Evolutionary conservation across 2,113 vertebrate genomes (phyloP), one percentile per base, ranked within the genome.

Genomic region (Leuciscus idus): DNA sequence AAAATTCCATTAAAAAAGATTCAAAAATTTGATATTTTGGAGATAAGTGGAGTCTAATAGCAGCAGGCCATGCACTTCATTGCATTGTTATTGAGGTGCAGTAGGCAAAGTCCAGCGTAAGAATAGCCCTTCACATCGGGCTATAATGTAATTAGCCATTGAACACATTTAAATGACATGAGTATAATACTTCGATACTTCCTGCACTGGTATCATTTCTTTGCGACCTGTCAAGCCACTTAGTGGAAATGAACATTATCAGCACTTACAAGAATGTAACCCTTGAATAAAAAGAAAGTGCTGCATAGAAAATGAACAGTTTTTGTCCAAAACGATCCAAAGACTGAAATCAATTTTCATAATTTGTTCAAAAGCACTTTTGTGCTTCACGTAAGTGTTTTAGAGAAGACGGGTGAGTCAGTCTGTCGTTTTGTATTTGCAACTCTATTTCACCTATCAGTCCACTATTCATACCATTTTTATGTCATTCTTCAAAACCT

Each of bases 311-410:
- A 89, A 66, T 66, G 62, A 30, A 26, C 59, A 72, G 50, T 57
- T 30, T 77, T 48, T 61, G 36, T 55, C 48, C 66, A 68, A 33
- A 76, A 83, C 64, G 82, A 87, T 83, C 43, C n/a, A 82, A 92
- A 90, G 90, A 85, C 48, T 50, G 64, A 87, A 84, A 90, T 90
- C 86, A 81, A 88, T 94, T 93, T 90, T 86, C 89, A 91, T 92
- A 93, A 93, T 89, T 57, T 88, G 84, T 52, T 84, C 33, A 85
- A 90, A 90, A 89, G 85, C 33, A 28, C 77, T 90, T 91, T 90
- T 81, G 73, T 79, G 50, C 73, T 76, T 84, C 86, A 28, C 76
- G 82, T 90, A 88, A 79, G 68, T 78, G 83, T 84, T 88, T 59
- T 80, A 26, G 57, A 59, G 73, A 82, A 87, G 39, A 33, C 21